Base-by-base conservation (phyloP, 1,140 invertebrate genomes). In the Batillaria attramentaria region DNA sequence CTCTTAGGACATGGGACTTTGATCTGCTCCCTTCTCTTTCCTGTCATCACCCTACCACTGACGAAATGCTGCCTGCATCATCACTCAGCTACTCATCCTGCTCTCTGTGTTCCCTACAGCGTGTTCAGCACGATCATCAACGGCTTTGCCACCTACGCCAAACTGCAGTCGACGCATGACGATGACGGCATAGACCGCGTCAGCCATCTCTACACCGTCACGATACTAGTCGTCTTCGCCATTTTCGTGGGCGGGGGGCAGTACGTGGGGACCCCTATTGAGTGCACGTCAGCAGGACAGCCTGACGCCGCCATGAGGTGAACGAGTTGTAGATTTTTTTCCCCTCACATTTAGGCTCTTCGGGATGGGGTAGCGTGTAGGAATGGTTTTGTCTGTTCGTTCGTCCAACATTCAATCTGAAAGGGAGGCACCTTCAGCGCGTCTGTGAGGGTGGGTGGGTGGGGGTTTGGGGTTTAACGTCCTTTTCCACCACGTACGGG, bases 251-350 rank as follows among this genome's bases (percentile, higher is more conserved):
- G 80, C 16, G 82, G 83, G 2, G 80, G 79, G 18, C 85, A 98
- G 91, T 98, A 98, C 92, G 97, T 98, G 3, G 96, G 97, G 66
- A 86, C 89, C 73, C 88, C 88, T 4, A 89, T 90, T 54, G 79
- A 83, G 43, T 90, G 88, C 75, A 87, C 83, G 82, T 83, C 80
- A 4, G 50, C 89, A 88, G 1, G 84, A 82, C 31, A 74, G 5
- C 46, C 46, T 37, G 75, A 68, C 42, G 42, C 60, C 16, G 62
- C 66, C 43, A 33, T 77, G 6, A 50, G 28, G 62, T 77, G n/a
- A 31, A 6, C 35, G 13, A 31, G 4, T 13, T 28, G n/a, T n/a
- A n/a, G n/a, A n/a, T n/a, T n/a, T 54, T 54, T 13, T 54, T n/a
- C n/a, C 50, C 50, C 50, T 54, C 50, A 16, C n/a, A 16, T 54